Conservation (phyloP, 2,888 invertebrate genomes). For the Dichetophora obliterata region DNA sequence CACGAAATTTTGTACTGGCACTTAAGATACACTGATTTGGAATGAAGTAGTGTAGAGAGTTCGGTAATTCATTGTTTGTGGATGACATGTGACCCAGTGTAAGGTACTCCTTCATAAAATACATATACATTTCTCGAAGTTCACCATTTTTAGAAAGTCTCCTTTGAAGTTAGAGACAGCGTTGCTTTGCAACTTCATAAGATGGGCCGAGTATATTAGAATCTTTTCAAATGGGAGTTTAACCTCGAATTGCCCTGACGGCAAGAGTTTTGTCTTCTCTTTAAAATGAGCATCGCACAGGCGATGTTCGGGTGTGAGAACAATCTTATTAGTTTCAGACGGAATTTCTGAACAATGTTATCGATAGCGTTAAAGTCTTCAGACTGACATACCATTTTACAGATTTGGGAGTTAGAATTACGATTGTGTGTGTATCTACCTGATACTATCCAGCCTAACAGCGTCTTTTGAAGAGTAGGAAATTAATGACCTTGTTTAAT, state of each 20-base stretch:
- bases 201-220: too few relatives aligned
- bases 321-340: too few relatives aligned
- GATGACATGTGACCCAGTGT: too few relatives aligned
- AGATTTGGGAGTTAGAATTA: neutral
- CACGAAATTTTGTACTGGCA: too few relatives aligned
- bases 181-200: too few relatives aligned
- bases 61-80: too few relatives aligned
- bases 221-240: constrained; percentile 29
- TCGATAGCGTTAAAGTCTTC: neutral
- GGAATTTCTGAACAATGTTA: constrained; percentile 29
- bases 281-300: constrained; percentile 26
- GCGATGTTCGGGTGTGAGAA: constrained; percentile 25
- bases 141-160: too few relatives aligned
- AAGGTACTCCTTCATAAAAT: too few relatives aligned
- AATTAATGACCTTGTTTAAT: constrained; percentile 9
- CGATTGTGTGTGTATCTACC: neutral
- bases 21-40: too few relatives aligned
- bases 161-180: too few relatives aligned
- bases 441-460: constrained; percentile 32
- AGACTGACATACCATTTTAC: neutral
- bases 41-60: too few relatives aligned
- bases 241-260: constrained; percentile 39
- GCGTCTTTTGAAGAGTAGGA: constrained; percentile 28
- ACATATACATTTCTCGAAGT: too few relatives aligned
- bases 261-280: constrained; percentile 8